A percentile compares a stretch with the other conserved stretches of the same genome.
Evolutionary conservation across 1,140 invertebrate species (phyloP).

Genomic region (Drosophila grimshawi): DNA sequence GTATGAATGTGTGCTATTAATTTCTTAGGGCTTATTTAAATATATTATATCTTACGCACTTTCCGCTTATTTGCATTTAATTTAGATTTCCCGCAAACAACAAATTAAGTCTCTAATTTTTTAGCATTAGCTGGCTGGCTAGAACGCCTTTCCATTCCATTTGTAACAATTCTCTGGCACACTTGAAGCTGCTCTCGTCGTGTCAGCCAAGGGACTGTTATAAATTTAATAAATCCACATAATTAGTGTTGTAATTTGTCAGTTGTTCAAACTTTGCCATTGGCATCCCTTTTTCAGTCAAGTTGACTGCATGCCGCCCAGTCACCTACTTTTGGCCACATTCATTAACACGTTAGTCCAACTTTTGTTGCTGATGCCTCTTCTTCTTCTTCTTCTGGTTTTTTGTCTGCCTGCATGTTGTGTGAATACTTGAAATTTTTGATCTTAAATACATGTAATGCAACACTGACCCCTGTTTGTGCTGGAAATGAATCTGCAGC

Average conservation of each 20-base stretch:
- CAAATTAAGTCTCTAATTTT: not conserved
- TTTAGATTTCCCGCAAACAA: not conserved
- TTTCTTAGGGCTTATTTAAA: no score
- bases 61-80: not conserved
- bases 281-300: not conserved
- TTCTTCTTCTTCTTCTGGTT: not conserved
- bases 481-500: constrained; percentile 31
- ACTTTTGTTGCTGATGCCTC: constrained; percentile 24
- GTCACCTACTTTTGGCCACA: constrained; percentile 37
- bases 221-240: constrained; percentile 47
- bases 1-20: no score
- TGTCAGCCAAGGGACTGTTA: not conserved
- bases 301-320: constrained; percentile 23
- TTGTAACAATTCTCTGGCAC: constrained; percentile 20
- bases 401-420: constrained; percentile 1
- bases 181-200: not conserved
- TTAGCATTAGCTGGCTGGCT: not conserved
- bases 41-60: no score
- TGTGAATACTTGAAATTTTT: constrained; percentile 34
- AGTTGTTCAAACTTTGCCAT: constrained; percentile 29
- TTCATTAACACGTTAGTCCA: constrained; percentile 59
- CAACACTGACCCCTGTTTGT: not conserved
- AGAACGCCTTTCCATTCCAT: constrained; percentile 6
- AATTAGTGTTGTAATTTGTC: constrained; percentile 57
- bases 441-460: constrained; percentile 35